Conservation (phyloP, 2,797 vertebrate species). For the Cryptoblepharus egeriae region DNA sequence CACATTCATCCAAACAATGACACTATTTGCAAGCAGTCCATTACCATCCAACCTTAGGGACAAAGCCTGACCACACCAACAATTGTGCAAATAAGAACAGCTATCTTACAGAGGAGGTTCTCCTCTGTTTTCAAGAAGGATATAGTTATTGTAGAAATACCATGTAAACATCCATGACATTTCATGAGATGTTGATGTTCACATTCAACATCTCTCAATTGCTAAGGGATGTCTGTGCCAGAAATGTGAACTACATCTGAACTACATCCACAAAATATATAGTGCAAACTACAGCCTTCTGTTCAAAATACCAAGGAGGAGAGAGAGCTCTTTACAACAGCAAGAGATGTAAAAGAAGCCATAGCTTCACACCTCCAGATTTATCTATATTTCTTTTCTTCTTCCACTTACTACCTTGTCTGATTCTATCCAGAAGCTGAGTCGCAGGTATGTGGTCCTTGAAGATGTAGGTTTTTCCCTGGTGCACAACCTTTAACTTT, state of each 20-base stretch:
- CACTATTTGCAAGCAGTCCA: not conserved
- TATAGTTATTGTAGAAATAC: not conserved
- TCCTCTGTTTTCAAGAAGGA: not conserved
- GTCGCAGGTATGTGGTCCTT: not conserved
- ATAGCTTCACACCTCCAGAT: not conserved
- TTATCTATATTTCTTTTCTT: not conserved
- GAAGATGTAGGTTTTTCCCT: slow-evolving; percentile 10
- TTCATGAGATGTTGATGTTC: too few species aligned
- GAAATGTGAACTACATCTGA: not conserved
- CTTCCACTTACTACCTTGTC: slow-evolving; percentile 16
- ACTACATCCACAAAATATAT: not conserved
- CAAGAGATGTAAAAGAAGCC: not conserved
- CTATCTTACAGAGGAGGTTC: not conserved
- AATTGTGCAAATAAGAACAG: not conserved
- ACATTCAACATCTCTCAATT: not conserved
- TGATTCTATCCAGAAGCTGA: slow-evolving; percentile 11
- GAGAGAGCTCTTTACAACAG: not conserved
- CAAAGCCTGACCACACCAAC: too few species aligned
- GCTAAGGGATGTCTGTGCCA: not conserved
- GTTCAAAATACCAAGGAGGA: not conserved
- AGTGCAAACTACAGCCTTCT: not conserved
- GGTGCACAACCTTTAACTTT: slow-evolving; percentile 1
- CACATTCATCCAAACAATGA: too few species aligned
- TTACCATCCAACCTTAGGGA: too few species aligned
- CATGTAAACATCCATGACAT: not conserved